Base-by-base conservation (phyloP, 37 sponge, comb jelly and placozoan species). In the Aphrocallistes beatrix region DNA sequence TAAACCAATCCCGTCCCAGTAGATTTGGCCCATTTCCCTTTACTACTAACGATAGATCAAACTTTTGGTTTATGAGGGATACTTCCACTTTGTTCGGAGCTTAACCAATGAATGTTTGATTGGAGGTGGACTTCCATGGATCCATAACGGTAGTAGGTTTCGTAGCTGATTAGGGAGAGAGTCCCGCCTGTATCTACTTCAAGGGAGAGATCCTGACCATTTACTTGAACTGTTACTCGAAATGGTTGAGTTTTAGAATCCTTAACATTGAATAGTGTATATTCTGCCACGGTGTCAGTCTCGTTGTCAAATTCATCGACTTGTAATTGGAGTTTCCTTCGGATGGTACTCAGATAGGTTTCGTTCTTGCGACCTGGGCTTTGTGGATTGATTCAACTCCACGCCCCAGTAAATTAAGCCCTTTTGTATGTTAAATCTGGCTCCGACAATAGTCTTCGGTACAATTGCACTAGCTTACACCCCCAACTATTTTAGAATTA, bases 1-100 rank as follows among this genome's bases (percentile, higher is more conserved):
- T 51, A 1, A 85, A 51, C 50, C n/a, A n/a, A n/a, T n/a, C n/a
- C n/a, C 86, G 75, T 9, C 86, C 86, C 19, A 85, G 86, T 1
- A 85, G 38, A 36, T 36, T 48, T 37, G 50, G 50, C 9, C 86
- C 60, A 37, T 85, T 69, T 3, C 86, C 81, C 28, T 51, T 69
- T 34, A 85, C 86, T 19, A 85, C 86, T 50, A 51, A 25, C 81
- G 38, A 50, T 19, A 81, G 36, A 10, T 32, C 6, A 36, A 17
- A 69, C 86, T 85, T 36, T 28, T 51, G 36, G 51, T 36, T 37
- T 0, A 30, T 23, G 1, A 69, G 21, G 23, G 32, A 37, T 50
- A 28, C 32, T 32, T 9, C 23, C 36, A 85, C 32, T 32, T 81
- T 38, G 88, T 88, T 17, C 37, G 32, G 28, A 86, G 50, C 34